Evolutionary conservation across 2,888 invertebrate genomes (phyloP), one percentile per base, ranked within the genome.

Genomic region (Drosophila putrida): DNA sequence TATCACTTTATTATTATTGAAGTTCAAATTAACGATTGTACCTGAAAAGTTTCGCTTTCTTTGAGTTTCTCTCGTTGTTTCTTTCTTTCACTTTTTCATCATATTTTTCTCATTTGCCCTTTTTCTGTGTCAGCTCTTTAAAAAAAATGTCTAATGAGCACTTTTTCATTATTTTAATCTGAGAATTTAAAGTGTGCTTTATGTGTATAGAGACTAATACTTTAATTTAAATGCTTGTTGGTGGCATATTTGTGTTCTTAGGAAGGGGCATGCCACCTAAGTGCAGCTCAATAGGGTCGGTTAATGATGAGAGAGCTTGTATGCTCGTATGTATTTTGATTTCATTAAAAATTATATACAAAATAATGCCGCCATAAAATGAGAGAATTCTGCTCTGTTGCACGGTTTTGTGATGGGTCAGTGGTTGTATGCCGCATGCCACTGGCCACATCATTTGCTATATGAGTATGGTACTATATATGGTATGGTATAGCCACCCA

Each of bases 341-440:
- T 82, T 77, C 76, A 84, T 84, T 82, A 75, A 71, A 71, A 76
- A 78, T 61, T 71, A 66, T 58, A 80, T 57, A 25, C 59, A 75
- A 61, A 58, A 64, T 75, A 66, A 66, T 72, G 76, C 67, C 33
- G 47, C 43, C 68, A 53, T 66, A 46, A 65, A 72, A 61, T 65
- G 65, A 44, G 58, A 49, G 65, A 58, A 61, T 59, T 55, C 33
- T 59, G 47, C 47, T 73, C 47, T 73, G 50, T 49, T 68, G 54
- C 31, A 50, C 39, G 54, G 28, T 53, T 58, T 58, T 41, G 50
- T 31, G 54, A 27, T 51, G 54, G 46, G 39, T 20, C 57, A 39
- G 44, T 27, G 41, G 39, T 46, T 31, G 15, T 8, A 6, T 27
- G 51, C 38, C 8, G 13, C 35, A 46, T 38, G 71, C 49, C 27